Evolutionary conservation across 1,140 invertebrate genomes (phyloP).

Genomic region (Aphelenchoides fujianensis): DNA sequence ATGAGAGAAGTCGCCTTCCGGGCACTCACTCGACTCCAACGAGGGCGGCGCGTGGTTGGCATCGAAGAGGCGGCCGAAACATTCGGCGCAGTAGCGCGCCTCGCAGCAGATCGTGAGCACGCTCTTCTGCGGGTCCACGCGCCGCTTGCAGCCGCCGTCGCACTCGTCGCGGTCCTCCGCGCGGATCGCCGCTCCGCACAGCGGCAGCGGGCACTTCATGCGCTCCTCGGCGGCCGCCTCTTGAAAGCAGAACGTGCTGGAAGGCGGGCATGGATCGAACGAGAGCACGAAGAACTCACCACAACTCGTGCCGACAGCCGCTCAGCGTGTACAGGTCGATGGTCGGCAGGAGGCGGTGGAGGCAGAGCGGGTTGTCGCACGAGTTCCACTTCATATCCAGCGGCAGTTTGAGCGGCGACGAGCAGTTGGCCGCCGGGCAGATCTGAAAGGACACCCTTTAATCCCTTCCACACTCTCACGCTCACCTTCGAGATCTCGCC

Average conservation of each 20-base stretch:
- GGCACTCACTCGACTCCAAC: conserved; percentile 6
- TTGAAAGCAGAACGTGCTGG: conserved; percentile 38
- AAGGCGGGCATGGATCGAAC: background rate
- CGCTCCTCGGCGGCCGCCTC: conserved; percentile 30
- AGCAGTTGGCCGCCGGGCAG: conserved; percentile 34
- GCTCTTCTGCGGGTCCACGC: conserved; percentile 24
- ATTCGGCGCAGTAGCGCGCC: conserved; percentile 1
- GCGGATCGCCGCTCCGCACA: conserved; percentile 24
- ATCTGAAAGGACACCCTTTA: conserved; percentile 17
- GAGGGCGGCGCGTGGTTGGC: background rate
- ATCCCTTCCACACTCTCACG: background rate
- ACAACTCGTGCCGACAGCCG: conserved; percentile 39
- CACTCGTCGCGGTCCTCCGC: conserved; percentile 40
- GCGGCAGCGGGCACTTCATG: conserved; percentile 31
- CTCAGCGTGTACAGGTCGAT: conserved; percentile 32
- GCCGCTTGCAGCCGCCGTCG: conserved; percentile 33
- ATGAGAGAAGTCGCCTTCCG: conserved; percentile 5
- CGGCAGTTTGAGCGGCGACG: conserved; percentile 21
- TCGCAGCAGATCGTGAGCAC: conserved; percentile 33
- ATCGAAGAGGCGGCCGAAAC: conserved; percentile 20
- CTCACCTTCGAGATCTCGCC: background rate
- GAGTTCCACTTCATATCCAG: conserved; percentile 38
- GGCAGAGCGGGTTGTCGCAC: conserved; percentile 45
- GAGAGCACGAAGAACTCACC: conserved; percentile 26
- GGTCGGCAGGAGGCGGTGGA: conserved; percentile 29